Evolutionary conservation across 2,113 vertebrate species (phyloP), one percentile per base, ranked within the genome.

Genomic region (Ornithorhynchus anatinus): DNA sequence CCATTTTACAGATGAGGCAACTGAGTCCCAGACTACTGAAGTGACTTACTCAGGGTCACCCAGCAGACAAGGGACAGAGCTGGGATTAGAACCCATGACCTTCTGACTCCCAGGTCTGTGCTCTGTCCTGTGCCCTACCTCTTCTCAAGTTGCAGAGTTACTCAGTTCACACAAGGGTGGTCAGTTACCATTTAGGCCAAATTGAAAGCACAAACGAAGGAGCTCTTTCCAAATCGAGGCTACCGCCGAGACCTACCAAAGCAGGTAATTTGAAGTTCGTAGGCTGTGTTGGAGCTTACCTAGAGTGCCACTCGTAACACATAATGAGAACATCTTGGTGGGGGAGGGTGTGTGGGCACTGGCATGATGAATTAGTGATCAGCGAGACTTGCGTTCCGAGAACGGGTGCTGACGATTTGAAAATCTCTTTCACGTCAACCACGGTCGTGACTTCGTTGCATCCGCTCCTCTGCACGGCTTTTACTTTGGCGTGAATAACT

Each of bases 401-500:
- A 62, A 95, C 92, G 20, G 91, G 86, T 0, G 12, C 90, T 0
- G 70, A 90, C 50, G 94, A 94, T 72, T 95, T 95, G 36, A 95
- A 85, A 25, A 87, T 92, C 64, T 95, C 94, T 65, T 89, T 94
- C 22, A 95, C 93, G 31, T 95, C 94, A 38, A 95, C 93, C 68
- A 93, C 72, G 0, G 94, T 95, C 0, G 91, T 95, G 36, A 95
- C 59, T 77, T 95, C 94, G 1, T 93, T 91, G 80, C 94, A 95
- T 45, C 86, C 92, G 23, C 91, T 91, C 79, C 92, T 92, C 80
- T 93, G 93, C 43, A 94, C 14, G 0, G 84, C 92, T 90, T 94
- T 95, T 31, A 95, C 92, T 90, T 92, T 94, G 40, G 93, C 94
- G 0, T 91, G 94, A 71, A 95, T 95, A 76, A 94, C 94, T 95